Evolutionary conservation across 2,888 invertebrate genomes (phyloP), one percentile per base, ranked within the genome.

Genomic region (Malthinus seriepunctatus): DNA sequence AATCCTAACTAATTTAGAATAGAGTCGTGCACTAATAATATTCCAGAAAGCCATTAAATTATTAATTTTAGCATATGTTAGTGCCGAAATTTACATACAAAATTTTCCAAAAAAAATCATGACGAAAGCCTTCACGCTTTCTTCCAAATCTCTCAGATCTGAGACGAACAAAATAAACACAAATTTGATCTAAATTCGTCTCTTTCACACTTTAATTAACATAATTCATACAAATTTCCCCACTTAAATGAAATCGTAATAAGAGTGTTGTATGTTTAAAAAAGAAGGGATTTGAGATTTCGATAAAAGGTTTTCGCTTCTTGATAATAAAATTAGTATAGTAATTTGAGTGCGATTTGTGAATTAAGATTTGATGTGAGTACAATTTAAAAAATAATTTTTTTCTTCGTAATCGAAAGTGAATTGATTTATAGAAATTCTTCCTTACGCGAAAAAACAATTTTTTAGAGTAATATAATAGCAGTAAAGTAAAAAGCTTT

Each of bases 291-390:
- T 14, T 34, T 10, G 8, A 53, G 58, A 37, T 48, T 58, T 58
- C 52, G 37, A 58, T 58, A 58, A 58, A 58, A 58, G 49, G 53
- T 53, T 58, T 58, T 58, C 52, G 31, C 44, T 58, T 47, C 52
- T 48, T 35, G 33, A 15, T 10, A 34, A 11, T 45, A 49, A 42
- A 48, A 52, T 58, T 58, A 58, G 58, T 58, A 52, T 49, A 37
- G 53, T 46, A 47, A 23, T 46, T 39, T 50, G 32, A 47, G 56
- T 56, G 56, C 11, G 12, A 44, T 15, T 45, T 50, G 32, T 56
- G 32, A 23, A 23, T 23, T 23, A 23, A 23, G 23, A 23, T 23
- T 23, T 23, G 23, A 23, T 23, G 23, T 23, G 23, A 23, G 23
- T 23, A 23, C 23, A 5, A 23, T 23, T 23, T 23, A 3, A 23